Base-by-base conservation (phyloP, 2,113 vertebrate species). In the Atherinomorus stipes region DNA sequence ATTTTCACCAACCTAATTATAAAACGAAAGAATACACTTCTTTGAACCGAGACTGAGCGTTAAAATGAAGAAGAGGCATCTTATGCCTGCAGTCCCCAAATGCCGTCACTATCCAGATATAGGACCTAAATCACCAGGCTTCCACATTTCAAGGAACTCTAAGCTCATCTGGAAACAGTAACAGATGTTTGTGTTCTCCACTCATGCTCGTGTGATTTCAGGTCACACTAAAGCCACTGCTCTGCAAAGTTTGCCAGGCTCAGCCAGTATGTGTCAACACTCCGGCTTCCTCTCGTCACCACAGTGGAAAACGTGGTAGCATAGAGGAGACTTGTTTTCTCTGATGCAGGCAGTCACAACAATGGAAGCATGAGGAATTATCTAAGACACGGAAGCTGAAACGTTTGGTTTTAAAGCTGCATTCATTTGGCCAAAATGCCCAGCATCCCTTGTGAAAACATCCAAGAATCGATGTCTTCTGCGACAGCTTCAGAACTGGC, bases 191-290 rank as follows among this genome's bases (percentile, higher is more conserved):
- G 76, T 72, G 73, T 63, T 81, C 53, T 63, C 58, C 18, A 10
- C 61, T 76, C 31, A 42, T 42, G 71, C 40, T 67, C 59, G 59
- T 75, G 78, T 73, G 79, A 83, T 78, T 88, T 78, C 54, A 57
- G 77, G 80, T 85, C 83, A 80, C 37, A 75, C 62, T 50, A 61
- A 81, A 88, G 78, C 76, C 78, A 82, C 74, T 61, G 68, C 28
- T 69, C 58, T 42, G 50, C 62, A 53, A 22, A 37, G 26, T 53
- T 42, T 19, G 69, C 57, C 78, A 83, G 66, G 38, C 61, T 66
- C 25, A 63, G 66, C 73, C 77, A 38, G 16, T 25, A 13, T 1
- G 74, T 79, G 76, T 87, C 82, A 80, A 82, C 86, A 76, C 70
- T 22, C 60, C 59, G 77, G 66, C 72, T 83, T 86, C 74, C 85